Percentiles rank a stretch among this genome's conserved stretches.
These are phyloP conservation scores for Dryocosmus kuriphilus DNA, from an alignment of 2,888 invertebrate species.

Conservation along the genomic window DNA sequence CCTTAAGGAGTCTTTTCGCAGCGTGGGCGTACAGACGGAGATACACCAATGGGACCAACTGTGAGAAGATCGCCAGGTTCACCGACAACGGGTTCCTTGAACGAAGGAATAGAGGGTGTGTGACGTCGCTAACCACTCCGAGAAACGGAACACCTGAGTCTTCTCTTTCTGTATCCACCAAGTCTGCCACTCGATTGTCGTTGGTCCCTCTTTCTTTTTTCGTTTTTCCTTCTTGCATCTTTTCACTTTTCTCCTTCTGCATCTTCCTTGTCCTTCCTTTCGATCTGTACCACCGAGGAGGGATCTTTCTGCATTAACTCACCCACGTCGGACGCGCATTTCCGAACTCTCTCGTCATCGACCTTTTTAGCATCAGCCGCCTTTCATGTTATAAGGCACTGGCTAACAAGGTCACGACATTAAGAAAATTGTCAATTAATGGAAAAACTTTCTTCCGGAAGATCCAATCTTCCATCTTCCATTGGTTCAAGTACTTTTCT, in stretches of 20 bases:
- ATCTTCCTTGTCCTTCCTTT: conserved; percentile 44
- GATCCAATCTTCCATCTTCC: too few relatives aligned
- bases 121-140: conserved; percentile 40
- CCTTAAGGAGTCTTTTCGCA: conserved; percentile 45
- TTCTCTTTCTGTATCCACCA: conserved; percentile 57
- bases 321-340: conserved; percentile 71
- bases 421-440: conserved; percentile 11
- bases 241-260: conserved; percentile 43
- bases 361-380: conserved; percentile 69
- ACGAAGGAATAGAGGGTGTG: conserved; percentile 49
- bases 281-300: conserved; percentile 39
- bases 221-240: conserved; percentile 24
- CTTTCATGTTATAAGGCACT: conserved; percentile 51
- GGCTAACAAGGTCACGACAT: conserved; percentile 51
- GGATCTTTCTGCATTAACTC: conserved; percentile 70
- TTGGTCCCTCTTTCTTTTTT: conserved; percentile 45
- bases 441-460: background rate
- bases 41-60: conserved; percentile 55
- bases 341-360: conserved; percentile 76
- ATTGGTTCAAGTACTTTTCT: background rate
- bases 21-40: conserved; percentile 68
- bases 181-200: conserved; percentile 22
- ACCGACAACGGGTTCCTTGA: conserved; percentile 60
- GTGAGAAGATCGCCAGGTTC: conserved; percentile 57
- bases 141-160: conserved; percentile 71